Evolutionary conservation across 30 jellyfish, hydroid and myxozoan genomes (phyloP).

Genomic region (Hydra vulgaris): DNA sequence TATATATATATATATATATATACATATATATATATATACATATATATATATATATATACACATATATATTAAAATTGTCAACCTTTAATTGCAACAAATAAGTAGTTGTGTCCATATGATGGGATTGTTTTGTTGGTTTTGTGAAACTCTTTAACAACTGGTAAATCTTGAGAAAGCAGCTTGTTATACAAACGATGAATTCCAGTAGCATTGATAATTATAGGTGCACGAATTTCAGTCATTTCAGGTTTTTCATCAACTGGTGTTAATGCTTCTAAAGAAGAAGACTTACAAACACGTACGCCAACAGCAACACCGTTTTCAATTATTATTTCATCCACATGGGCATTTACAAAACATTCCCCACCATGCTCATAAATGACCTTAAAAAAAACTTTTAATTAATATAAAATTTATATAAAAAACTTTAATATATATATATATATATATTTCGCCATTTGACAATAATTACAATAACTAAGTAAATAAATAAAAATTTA

Average conservation of each 20-base stretch:
- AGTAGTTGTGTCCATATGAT: slow-evolving; percentile 74
- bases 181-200: slow-evolving; percentile 57
- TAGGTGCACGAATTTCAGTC: slow-evolving; percentile 68
- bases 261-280: slow-evolving; percentile 49
- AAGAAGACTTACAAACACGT: slow-evolving; percentile 82
- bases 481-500: no score
- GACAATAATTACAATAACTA: no score
- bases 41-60: no score
- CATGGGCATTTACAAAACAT: slow-evolving; percentile 71
- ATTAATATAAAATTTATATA: no score
- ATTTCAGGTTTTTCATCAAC: slow-evolving; percentile 53
- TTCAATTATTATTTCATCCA: slow-evolving; percentile 47
- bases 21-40: no score
- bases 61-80: no score
- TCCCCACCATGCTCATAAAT: slow-evolving; percentile 86
- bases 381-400: slow-evolving; percentile 23
- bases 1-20: no score
- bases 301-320: slow-evolving; percentile 66
- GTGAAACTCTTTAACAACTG: slow-evolving; percentile 62
- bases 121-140: slow-evolving; percentile 62
- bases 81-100: slow-evolving; percentile 80
- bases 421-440: no score
- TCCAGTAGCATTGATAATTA: slow-evolving; percentile 78
- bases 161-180: slow-evolving; percentile 47
- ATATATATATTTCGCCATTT: no score